Evolutionary conservation across 2,113 vertebrate species (phyloP).

Genomic region (Podarcis raffonei): DNA sequence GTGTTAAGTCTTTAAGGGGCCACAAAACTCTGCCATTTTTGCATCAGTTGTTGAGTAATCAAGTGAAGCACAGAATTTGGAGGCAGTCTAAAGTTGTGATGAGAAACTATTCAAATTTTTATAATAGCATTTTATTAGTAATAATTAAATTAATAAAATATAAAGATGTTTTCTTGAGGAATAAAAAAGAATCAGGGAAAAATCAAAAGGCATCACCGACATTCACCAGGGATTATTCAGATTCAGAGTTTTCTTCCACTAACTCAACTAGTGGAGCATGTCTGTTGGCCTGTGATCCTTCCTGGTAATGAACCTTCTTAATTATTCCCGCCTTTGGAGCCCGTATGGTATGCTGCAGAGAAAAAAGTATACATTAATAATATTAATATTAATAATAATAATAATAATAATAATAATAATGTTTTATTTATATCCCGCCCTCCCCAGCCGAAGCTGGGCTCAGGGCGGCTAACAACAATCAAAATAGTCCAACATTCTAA

Average conservation of each 20-base stretch:
- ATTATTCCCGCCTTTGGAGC: constrained; percentile 89
- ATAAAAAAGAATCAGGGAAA: not conserved
- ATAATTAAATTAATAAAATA: constrained; percentile 34
- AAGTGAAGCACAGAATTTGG: not conserved
- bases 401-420: no score
- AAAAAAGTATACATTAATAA: constrained; percentile 47
- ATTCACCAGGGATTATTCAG: constrained; percentile 53
- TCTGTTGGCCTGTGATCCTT: constrained; percentile 90
- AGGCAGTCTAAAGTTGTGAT: constrained; percentile 28
- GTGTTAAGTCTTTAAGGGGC: no score
- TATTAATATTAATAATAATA: no score
- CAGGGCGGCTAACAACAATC: no score
- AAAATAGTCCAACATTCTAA: no score
- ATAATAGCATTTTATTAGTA: constrained; percentile 24
- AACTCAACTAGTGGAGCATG: constrained; percentile 86
- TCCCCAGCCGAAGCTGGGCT: no score
- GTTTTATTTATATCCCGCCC: no score
- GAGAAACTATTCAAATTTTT: not conserved
- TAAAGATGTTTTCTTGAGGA: constrained; percentile 23
- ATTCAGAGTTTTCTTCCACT: constrained; percentile 75
- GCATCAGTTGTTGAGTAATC: not conserved
- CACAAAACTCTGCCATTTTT: no score
- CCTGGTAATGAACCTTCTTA: constrained; percentile 88
- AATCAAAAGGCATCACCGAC: constrained; percentile 13
- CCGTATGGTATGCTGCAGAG: constrained; percentile 88